Base-by-base conservation (phyloP, 1,140 invertebrate genomes). In the Hyposmocoma kahamanoa region DNA sequence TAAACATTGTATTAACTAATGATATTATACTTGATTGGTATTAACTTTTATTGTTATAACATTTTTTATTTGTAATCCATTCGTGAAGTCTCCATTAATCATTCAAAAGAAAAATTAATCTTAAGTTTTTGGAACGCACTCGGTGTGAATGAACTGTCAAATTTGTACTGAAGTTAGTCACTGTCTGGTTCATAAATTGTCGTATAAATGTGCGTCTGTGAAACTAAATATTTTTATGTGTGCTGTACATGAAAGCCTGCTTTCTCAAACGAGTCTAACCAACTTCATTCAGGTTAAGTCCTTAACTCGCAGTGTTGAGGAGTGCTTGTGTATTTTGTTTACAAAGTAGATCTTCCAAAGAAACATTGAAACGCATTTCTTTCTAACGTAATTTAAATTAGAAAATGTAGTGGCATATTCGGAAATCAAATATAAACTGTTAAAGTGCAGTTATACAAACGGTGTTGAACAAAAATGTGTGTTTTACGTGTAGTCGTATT, bases 101-200 rank as follows among this genome's bases (percentile, higher is more conserved):
- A 34, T 34, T 34, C 13, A 34, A 34, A 34, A n/a, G 9, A 9
- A 13, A 34, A 26, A 9, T n/a, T n/a, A n/a, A n/a, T n/a, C 30
- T 34, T 34, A 13, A 34, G 13, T 39, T 53, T 66, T 61, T 36
- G 1, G 42, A 57, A 52, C 47, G 36, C 18, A 13, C 41, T 10
- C 30, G 52, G 60, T 68, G 70, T 78, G 66, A 77, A 79, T 80
- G 74, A 79, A 75, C 76, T 78, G 70, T 78, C 76, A 78, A 80
- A 74, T 79, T 68, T 65, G 57, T 45, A 53, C 57, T 76, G 78
- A 82, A 80, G 72, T 72, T 80, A 73, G 72, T 67, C 48, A 56
- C 67, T 72, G 76, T 80, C 78, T 82, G 78, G 63, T 39, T 47
- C 61, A 38, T 30, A 30, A 44, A 20, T 41, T 41, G 18, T 39